A percentile compares a stretch with the other conserved stretches of the same genome.
Evolutionary conservation across 2,113 vertebrate species (phyloP).

Genomic region (Salvator merianae): DNA sequence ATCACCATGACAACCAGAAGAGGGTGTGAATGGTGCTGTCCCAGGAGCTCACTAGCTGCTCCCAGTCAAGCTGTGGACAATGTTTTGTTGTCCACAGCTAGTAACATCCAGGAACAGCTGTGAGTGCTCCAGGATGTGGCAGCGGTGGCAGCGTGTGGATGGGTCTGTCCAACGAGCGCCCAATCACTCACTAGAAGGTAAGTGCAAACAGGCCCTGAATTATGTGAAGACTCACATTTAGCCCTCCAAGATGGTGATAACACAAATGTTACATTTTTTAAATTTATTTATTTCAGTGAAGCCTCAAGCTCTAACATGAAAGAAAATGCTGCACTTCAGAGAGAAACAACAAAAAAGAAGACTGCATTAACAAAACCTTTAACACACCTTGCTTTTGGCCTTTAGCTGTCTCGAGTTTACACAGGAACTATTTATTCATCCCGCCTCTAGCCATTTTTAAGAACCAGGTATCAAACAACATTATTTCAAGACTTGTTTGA

Average conservation of each 20-base stretch:
- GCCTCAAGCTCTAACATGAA: conserved; percentile 55
- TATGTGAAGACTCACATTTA: conserved; percentile 29
- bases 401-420: conserved; percentile 48
- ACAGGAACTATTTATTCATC: conserved; percentile 54
- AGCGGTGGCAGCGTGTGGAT: no score
- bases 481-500: conserved; percentile 36
- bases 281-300: conserved; percentile 32
- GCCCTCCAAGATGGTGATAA: conserved; percentile 27
- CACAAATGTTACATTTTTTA: conserved; percentile 29
- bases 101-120: no score
- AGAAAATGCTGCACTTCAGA: conserved; percentile 47
- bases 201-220: no score
- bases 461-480: conserved; percentile 56
- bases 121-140: no score
- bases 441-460: conserved; percentile 47
- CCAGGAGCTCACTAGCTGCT: no score
- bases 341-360: conserved; percentile 33
- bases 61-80: no score
- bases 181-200: no score
- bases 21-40: no score
- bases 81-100: no score
- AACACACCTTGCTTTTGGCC: conserved; percentile 58
- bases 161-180: no score
- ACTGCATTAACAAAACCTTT: conserved; percentile 30
- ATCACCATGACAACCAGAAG: no score